Conservation (phyloP, 2,113 vertebrate genomes). For the Pimephales promelas region DNA sequence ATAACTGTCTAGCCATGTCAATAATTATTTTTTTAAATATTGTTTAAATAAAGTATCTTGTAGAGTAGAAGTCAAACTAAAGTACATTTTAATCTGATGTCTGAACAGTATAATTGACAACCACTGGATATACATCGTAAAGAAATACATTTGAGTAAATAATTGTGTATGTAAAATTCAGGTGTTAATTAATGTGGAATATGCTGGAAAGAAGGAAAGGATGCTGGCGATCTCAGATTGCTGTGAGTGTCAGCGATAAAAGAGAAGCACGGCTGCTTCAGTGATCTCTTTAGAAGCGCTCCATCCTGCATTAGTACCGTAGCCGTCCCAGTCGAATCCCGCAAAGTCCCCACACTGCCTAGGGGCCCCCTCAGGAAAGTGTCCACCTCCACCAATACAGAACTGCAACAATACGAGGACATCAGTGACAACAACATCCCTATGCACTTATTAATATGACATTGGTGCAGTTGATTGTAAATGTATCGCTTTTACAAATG, state of each 20-base stretch:
- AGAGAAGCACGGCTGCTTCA: conserved; percentile 60
- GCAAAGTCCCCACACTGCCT: conserved; percentile 61
- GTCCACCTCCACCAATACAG: conserved; percentile 63
- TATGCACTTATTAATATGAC: neutral
- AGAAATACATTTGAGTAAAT: neutral
- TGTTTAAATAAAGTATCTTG: too few species aligned
- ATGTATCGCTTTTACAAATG: neutral
- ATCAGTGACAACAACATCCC: neutral
- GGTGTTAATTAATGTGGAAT: neutral
- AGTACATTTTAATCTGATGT: neutral
- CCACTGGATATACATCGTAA: neutral
- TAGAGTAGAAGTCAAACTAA: neutral
- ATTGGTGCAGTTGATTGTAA: neutral
- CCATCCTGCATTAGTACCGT: conserved; percentile 49
- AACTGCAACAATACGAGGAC: conserved; percentile 44
- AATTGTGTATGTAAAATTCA: neutral
- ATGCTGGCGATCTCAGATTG: neutral
- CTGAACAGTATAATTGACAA: neutral
- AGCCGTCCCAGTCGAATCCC: conserved; percentile 61
- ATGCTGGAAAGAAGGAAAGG: neutral
- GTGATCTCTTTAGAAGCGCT: conserved; percentile 57
- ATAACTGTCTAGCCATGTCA: too few species aligned
- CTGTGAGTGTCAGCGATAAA: conserved; percentile 38
- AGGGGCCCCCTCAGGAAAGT: conserved; percentile 57
- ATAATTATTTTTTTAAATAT: too few species aligned